Base-by-base conservation (phyloP, 2,888 invertebrate genomes). In the Zaprionus bogoriensis region DNA sequence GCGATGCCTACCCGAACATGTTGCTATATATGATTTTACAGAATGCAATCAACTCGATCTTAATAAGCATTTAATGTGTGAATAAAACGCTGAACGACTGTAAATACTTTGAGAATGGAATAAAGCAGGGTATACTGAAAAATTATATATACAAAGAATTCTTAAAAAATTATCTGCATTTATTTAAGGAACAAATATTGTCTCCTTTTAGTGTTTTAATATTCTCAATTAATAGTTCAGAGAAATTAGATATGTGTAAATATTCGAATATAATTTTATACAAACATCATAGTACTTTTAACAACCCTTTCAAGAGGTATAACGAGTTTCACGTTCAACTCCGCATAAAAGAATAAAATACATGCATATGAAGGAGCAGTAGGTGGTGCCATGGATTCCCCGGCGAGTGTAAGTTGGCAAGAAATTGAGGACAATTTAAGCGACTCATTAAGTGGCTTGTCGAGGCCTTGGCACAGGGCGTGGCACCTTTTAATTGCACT, bases 391-490 rank as follows among this genome's bases (percentile, higher is more conserved):
- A 20, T 9, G 4, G 38, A 46, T 14, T 23, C 17, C 51, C 59
- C 19, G 32, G 51, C 50, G 62, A 60, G 54, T 39, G 53, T 42
- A 42, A 23, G 53, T 52, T 36, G 48, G 57, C 54, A 52, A 55
- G 53, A 52, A 67, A 58, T 63, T 48, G 71, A 63, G 75, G 48
- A 59, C 70, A 70, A 59, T 74, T 74, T 67, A 20, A 67, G 58
- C 45, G 55, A 62, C 38, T 61, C 57, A 64, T 67, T 71, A 75
- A 74, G 75, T 75, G 64, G 64, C 75, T 71, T 42, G 64, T 64
- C 58, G 50, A 32, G 63, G 47, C 58, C 58, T 47, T 71, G 62
- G 36, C 62, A 39, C n/a, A 46, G 52, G 67, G 67, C 62, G 62
- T 67, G 67, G 27, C 27, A 17, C 14, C 25, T 58, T 67, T 71